Evolutionary conservation across 2,888 invertebrate species (phyloP).

Genomic region (Tenthredo scrophulariae): DNA sequence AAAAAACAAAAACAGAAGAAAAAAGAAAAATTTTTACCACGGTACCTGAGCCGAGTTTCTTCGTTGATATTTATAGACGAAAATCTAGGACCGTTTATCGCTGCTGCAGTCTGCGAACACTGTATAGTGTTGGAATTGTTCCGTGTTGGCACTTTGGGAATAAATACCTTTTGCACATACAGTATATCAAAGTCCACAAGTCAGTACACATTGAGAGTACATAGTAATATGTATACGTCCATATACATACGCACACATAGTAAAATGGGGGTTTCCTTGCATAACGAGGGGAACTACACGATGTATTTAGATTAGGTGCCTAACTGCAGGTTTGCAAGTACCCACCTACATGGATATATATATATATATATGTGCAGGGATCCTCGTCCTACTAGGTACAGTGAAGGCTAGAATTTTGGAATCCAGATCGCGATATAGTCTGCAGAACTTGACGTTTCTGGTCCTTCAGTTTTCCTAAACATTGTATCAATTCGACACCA

Average conservation of each 20-base stretch:
- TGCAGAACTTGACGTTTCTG: not conserved
- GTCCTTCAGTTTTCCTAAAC: not conserved
- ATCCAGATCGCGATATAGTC: not conserved
- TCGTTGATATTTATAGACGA: not conserved
- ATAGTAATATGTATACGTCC: not conserved
- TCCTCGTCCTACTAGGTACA: conserved; percentile 1
- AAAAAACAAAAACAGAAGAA: not conserved
- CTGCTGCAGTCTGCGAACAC: no score
- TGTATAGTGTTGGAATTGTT: not conserved
- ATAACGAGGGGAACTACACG: conserved; percentile 37
- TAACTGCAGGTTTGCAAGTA: conserved; percentile 31
- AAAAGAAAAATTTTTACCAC: not conserved
- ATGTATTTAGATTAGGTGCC: conserved; percentile 48
- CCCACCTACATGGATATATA: not conserved
- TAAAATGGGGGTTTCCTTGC: not conserved
- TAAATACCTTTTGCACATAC: not conserved
- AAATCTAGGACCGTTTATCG: not conserved
- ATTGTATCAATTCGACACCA: not conserved
- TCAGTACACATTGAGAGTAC: not conserved
- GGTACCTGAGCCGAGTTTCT: not conserved
- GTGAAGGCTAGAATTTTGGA: not conserved
- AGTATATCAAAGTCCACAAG: conserved; percentile 13
- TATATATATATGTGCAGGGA: not conserved
- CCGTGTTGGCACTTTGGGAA: not conserved
- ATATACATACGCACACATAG: not conserved